Evolutionary conservation across 2,888 invertebrate genomes (phyloP), one percentile per base, ranked within the genome.

Genomic region (Patella caerulea): DNA sequence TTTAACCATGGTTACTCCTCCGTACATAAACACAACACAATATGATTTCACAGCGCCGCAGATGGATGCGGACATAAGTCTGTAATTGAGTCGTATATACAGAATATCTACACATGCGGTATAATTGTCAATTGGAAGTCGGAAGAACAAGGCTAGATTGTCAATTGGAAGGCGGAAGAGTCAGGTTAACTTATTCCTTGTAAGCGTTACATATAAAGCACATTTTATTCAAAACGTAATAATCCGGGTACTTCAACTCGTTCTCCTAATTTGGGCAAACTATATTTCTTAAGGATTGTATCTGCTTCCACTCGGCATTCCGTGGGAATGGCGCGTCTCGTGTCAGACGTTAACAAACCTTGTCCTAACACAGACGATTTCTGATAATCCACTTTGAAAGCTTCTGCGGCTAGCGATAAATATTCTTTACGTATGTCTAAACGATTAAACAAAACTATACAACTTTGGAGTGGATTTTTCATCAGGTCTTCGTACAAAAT

Each of bases 401-500:
- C 88, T 73, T 88, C 85, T 52, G 85, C 81, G 2, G 89, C 88
- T 15, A 82, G 71, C 12, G 79, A 79, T 4, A 87, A 82, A 76
- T 87, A 84, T 75, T 89, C 87, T n/a, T 83, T 74, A 17, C 87
- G 82, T 19, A 88, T 86, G 73, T 86, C 85, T 65, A 88, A 76
- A 15, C 82, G 76, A 71, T 87, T 85, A 72, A 89, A 87, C 55
- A 89, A 80, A 17, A 85, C 83, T 14, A 83, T 81, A 71, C 86
- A 84, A 11, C 85, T 86, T 17, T 84, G 78, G n/a, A 83, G 81
- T 1, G 88, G 87, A 76, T 84, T 86, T 74, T 86, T 86, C 85
- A 89, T 88, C 77, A 88, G 77, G 73, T 89, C 89, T 76, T 89
- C 89, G 74, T 86, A 88, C n/a, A 87, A 81, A n/a, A 89, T 80